phyloP scores from a whole-genome alignment of 2,113 vertebrate genomes.

The Tenebrosternarchus preto region DNA sequence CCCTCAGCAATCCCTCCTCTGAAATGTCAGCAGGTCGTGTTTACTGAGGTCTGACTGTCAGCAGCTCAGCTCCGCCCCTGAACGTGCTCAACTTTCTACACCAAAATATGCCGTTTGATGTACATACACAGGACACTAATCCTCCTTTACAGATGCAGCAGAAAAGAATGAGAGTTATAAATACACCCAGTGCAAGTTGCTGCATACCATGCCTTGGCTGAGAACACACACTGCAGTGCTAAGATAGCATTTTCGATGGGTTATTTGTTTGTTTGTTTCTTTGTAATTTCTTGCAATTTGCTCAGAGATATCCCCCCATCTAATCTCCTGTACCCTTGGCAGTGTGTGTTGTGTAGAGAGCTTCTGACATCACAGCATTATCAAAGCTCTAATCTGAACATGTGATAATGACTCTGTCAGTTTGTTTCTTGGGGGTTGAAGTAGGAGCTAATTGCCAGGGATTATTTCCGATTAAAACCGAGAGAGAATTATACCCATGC shows the following conservation, averaged over 20 bases:
- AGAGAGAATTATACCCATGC: slow-evolving; percentile 25
- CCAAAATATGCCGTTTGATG: neutral
- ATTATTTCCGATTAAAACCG: slow-evolving; percentile 1
- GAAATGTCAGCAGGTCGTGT: slow-evolving; percentile 36
- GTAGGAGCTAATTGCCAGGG: slow-evolving; percentile 9
- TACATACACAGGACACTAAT: neutral
- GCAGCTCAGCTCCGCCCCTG: too few species aligned
- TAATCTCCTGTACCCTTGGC: slow-evolving; percentile 8
- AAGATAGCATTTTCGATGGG: too few species aligned
- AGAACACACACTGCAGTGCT: too few species aligned
- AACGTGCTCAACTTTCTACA: neutral
- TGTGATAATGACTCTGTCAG: slow-evolving; percentile 6
- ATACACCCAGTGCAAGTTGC: neutral
- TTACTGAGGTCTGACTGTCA: neutral
- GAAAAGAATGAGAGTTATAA: neutral
- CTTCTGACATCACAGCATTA: slow-evolving; percentile 11
- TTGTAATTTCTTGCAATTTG: too few species aligned
- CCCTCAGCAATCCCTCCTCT: slow-evolving; percentile 37
- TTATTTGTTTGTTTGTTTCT: too few species aligned
- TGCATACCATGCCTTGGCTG: too few species aligned
- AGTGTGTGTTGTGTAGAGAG: slow-evolving; percentile 30
- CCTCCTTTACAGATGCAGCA: neutral
- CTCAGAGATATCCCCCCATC: slow-evolving; percentile 1
- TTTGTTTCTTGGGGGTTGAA: slow-evolving; percentile 16
- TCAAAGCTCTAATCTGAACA: slow-evolving; percentile 21